Evolutionary conservation across 2,113 vertebrate genomes (phyloP).

Genomic region (Tylochromis polylepis): DNA sequence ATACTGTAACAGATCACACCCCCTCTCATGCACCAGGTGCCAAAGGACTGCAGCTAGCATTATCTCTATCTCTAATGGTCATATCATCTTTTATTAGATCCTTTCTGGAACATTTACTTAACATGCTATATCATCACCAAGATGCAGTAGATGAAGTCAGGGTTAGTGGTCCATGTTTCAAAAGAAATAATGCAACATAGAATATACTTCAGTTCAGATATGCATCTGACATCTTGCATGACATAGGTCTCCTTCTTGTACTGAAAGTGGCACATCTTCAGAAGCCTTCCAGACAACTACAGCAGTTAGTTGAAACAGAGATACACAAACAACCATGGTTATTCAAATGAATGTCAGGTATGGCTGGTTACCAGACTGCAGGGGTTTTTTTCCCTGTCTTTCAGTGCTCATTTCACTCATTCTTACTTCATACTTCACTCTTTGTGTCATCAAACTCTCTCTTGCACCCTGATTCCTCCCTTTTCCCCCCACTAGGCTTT

Average conservation of each 20-base stretch:
- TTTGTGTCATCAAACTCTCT: background rate
- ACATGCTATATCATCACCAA: background rate
- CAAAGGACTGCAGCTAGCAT: background rate
- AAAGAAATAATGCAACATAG: background rate
- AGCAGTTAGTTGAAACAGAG: background rate
- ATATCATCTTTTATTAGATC: background rate
- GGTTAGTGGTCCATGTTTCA: background rate
- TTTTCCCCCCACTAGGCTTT: background rate
- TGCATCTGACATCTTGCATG: background rate
- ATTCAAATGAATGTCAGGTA: background rate
- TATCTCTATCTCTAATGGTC: background rate
- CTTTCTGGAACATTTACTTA: background rate
- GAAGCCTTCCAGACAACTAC: background rate
- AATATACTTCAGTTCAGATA: background rate
- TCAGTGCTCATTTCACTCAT: background rate
- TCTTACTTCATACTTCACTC: background rate
- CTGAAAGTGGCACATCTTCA: background rate
- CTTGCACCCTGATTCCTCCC: accelerated
- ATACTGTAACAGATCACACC: background rate
- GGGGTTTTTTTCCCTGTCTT: background rate
- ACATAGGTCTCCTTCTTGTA: background rate
- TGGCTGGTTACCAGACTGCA: background rate
- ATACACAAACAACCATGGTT: background rate
- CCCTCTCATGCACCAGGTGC: background rate
- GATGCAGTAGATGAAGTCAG: background rate